Evolutionary conservation across 2,113 vertebrate genomes (phyloP), one percentile per base, ranked within the genome.

Genomic region (Muntiacus reevesi): DNA sequence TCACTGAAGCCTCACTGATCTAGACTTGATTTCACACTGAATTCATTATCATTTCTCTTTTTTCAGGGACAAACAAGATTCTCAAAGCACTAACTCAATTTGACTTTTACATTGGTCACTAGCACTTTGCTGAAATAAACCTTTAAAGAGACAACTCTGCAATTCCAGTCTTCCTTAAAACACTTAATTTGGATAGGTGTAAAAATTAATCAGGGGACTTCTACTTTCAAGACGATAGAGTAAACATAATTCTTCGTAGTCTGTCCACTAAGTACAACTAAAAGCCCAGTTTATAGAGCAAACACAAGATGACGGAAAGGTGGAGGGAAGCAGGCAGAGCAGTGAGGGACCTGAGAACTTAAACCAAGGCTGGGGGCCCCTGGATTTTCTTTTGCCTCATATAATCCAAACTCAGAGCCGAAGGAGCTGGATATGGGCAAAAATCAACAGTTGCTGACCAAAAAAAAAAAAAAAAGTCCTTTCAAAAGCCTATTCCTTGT

Each of bases 1-100:
- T 57, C 62, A 71, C 50, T 52, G 62, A 87, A 57, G 30, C 47
- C 47, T 36, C 81, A 43, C 52, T 76, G 60, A 83, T 45, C 17
- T 30, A 59, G 81, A 93, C 83, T 89, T 60, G 60, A 90, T 74
- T 94, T 94, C 54, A 90, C 52, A 76, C 81, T 57, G n/a, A 90
- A 92, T 84, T 91, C 15, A 86, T 91, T 92, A 71, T 21, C 54
- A 82, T 95, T 50, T 96, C 28, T 95, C 81, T 76, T 71, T 83
- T 83, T 93, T 90, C 14, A 55, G 82, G 52, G 67, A 74, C 79
- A 71, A 60, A 10, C 23, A 88, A 64, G 40, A 85, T 90, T 94
- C n/a, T 76, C 40, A 54, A 87, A 89, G 81, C 30, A 87, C 92
- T 82, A 62, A 91, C 28, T 60, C 59, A 67, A 12, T n/a, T 86